phyloP scores from a whole-genome alignment of 2,888 invertebrate species.

The Pristionchus maxplancki region DNA sequence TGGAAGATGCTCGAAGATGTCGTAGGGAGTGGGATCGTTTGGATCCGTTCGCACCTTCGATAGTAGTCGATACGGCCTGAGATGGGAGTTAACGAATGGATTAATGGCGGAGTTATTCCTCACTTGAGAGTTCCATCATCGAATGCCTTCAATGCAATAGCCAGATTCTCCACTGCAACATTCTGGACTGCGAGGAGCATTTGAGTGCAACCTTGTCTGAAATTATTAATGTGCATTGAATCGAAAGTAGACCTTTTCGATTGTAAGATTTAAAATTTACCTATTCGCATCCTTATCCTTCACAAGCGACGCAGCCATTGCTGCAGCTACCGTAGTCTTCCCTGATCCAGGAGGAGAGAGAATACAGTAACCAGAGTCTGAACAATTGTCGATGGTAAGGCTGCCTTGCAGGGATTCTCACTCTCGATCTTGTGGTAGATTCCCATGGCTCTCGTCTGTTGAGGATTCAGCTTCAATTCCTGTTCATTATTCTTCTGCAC shows the following conservation, averaged over 20 bases:
- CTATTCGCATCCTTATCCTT: neutral
- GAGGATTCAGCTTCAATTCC: neutral
- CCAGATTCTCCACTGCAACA: conserved; percentile 25
- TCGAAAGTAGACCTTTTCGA: too few species aligned
- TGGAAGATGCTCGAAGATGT: neutral
- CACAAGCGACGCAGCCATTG: neutral
- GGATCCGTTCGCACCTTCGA: neutral
- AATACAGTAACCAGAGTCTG: conserved; percentile 30
- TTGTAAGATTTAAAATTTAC: neutral
- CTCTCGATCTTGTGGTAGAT: neutral
- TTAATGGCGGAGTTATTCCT: too few species aligned
- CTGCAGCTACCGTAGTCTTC: conserved; percentile 39
- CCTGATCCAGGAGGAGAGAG: conserved; percentile 39
- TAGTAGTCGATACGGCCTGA: neutral
- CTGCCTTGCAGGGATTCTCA: neutral
- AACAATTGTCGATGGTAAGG: neutral
- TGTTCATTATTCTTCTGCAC: neutral
- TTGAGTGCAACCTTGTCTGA: neutral
- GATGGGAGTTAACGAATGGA: neutral
- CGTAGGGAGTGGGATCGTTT: neutral
- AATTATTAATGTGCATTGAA: neutral
- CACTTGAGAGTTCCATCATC: neutral
- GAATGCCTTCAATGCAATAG: neutral
- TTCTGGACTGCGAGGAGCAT: conserved; percentile 19
- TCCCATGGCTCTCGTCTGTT: neutral